Conservation (phyloP, 1,140 invertebrate species). For the Bombus terrestris region DNA sequence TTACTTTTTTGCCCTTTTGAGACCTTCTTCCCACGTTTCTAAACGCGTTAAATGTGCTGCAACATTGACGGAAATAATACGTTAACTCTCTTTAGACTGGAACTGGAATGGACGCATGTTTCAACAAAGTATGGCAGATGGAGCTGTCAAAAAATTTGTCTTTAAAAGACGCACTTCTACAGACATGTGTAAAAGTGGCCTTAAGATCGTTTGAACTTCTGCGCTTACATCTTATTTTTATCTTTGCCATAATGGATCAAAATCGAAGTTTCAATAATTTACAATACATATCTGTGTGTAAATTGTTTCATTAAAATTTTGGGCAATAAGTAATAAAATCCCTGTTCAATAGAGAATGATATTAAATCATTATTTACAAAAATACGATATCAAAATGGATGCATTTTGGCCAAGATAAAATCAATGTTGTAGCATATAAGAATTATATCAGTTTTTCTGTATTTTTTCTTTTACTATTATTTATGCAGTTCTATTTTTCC, state of each 20-base stretch:
- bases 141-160: neutral
- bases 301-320: neutral
- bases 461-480: neutral
- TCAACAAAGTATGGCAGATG: neutral
- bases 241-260: neutral
- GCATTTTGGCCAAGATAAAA: slow-evolving; percentile 2
- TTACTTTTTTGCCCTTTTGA: neutral
- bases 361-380: slow-evolving; percentile 1
- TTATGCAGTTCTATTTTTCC: neutral
- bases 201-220: neutral
- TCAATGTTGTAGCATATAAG: neutral
- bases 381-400: slow-evolving; percentile 1
- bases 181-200: neutral
- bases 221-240: no score
- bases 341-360: neutral
- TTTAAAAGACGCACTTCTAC: neutral
- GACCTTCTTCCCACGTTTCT: neutral
- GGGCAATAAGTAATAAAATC: neutral
- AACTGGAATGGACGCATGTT: neutral
- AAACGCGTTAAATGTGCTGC: neutral
- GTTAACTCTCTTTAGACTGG: neutral
- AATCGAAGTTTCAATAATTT: neutral
- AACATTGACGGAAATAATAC: neutral
- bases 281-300: neutral
- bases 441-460: neutral